phyloP scores from a whole-genome alignment of 1,140 invertebrate genomes.

The Penaeus vannamei region DNA sequence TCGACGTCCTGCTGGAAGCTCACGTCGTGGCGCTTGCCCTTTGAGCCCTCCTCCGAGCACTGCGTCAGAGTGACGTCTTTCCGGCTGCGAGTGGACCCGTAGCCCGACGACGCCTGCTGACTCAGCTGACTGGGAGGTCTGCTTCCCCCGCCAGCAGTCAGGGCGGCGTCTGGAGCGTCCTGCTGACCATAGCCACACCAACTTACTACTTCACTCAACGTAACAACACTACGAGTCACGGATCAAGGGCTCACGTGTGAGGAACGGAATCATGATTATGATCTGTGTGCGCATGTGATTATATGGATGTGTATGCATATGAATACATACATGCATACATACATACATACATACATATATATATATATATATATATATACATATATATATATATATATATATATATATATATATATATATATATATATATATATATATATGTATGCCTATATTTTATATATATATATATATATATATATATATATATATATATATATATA shows the following conservation, averaged over 20 bases:
- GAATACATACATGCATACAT: background rate
- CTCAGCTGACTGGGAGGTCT: conserved; percentile 74
- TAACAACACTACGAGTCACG: conserved; percentile 24
- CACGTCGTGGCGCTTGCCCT: conserved; percentile 49
- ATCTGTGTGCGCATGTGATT: background rate
- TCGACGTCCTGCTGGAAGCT: conserved; percentile 50
- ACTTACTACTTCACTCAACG: conserved; percentile 50
- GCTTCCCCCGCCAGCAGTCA: conserved; percentile 65
- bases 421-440: no score
- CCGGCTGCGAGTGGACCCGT: conserved; percentile 77
- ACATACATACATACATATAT: no score
- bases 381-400: no score
- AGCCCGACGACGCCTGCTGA: conserved; percentile 76
- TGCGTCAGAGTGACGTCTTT: conserved; percentile 56
- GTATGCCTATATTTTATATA: no score
- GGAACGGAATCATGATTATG: background rate
- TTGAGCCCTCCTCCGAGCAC: conserved; percentile 44
- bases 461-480: no score
- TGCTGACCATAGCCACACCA: conserved; percentile 58
- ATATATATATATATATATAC: no score
- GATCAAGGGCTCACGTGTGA: background rate
- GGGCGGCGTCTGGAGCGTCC: conserved; percentile 24
- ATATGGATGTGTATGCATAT: conserved; percentile 26
- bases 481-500: background rate
- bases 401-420: no score